Evolutionary conservation across 2,888 invertebrate genomes (phyloP).

Genomic region (Harmothoe impar): DNA sequence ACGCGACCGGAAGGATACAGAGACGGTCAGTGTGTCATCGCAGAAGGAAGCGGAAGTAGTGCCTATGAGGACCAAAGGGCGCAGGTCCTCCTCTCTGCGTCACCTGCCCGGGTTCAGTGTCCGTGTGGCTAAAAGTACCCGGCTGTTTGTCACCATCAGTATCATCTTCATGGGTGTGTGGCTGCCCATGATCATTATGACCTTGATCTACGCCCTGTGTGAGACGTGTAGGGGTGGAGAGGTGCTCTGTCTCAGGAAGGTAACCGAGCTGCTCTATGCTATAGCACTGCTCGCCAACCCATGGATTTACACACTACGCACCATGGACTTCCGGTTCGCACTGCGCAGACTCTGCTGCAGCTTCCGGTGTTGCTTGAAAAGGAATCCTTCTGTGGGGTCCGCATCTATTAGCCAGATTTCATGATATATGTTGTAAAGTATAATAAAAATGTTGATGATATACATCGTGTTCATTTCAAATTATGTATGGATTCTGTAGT

Average conservation of each 20-base stretch:
- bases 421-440: no score
- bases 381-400: not conserved
- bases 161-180: not conserved
- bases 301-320: conserved; percentile 36
- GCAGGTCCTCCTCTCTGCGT: not conserved
- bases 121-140: conserved; percentile 30
- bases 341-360: conserved; percentile 11
- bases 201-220: not conserved
- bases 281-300: conserved; percentile 17
- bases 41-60: not conserved
- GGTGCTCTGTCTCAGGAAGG: not conserved
- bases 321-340: conserved; percentile 1
- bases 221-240: not conserved
- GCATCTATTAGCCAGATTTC: no score
- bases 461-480: no score
- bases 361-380: not conserved
- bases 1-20: not conserved
- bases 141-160: not conserved
- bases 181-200: conserved; percentile 35
- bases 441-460: no score
- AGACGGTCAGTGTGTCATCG: not conserved
- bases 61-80: not conserved
- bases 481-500: no score
- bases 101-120: not conserved
- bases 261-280: conserved; percentile 12